Percentiles rank a stretch among this genome's conserved stretches.
These are phyloP conservation scores for Rhabditophanes sp. DNA, from an alignment of 2,888 invertebrate genomes.

Conservation along the genomic window DNA sequence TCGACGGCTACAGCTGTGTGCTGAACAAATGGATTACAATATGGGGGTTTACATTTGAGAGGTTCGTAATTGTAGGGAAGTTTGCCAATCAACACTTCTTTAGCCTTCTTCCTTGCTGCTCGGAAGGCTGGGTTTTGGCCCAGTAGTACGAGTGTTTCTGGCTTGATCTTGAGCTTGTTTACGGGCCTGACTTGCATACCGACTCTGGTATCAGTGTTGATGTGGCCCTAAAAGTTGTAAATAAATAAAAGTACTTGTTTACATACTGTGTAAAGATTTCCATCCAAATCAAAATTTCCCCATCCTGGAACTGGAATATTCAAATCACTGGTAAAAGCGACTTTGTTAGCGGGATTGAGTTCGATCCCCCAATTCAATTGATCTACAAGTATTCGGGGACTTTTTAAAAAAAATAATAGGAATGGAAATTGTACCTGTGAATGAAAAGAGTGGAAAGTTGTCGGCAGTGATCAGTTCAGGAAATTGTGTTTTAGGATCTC, in stretches of 20 bases:
- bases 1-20: slow-evolving; percentile 30
- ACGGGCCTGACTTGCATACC: slow-evolving; percentile 32
- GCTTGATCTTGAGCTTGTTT: slow-evolving; percentile 30
- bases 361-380: slow-evolving; percentile 34
- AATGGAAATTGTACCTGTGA: too few species aligned
- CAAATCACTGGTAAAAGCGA: slow-evolving; percentile 29
- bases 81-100: slow-evolving; percentile 27
- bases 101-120: slow-evolving; percentile 29
- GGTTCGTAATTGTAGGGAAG: slow-evolving; percentile 38
- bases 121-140: slow-evolving; percentile 30
- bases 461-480: slow-evolving; percentile 33
- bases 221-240: neutral
- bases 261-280: slow-evolving; percentile 23
- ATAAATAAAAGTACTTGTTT: slow-evolving; percentile 19
- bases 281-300: slow-evolving; percentile 36
- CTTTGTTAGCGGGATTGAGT: slow-evolving; percentile 33
- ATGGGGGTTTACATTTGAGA: slow-evolving; percentile 37
- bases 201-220: slow-evolving; percentile 8
- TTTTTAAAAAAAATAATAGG: too few species aligned
- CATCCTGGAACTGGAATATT: slow-evolving; percentile 37
- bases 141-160: slow-evolving; percentile 25
- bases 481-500: slow-evolving; percentile 20
- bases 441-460: slow-evolving; percentile 34
- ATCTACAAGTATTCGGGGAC: too few species aligned
- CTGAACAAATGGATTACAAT: slow-evolving; percentile 39